phyloP scores from a whole-genome alignment of 2,888 invertebrate species.

The Lasioglossum villosulum region DNA sequence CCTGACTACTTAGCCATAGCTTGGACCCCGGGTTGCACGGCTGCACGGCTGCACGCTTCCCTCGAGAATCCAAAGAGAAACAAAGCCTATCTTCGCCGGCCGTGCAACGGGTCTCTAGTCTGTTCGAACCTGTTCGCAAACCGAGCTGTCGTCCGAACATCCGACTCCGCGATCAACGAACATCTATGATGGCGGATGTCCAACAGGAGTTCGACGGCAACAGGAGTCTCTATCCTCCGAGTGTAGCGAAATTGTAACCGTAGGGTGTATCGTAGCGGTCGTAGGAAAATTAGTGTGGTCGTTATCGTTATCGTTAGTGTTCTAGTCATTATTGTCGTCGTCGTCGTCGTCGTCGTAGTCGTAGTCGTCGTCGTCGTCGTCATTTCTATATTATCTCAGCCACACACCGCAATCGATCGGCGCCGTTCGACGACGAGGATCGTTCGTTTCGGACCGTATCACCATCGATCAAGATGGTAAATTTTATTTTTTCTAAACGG shows the following conservation, averaged over 20 bases:
- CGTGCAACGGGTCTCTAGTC: constrained; percentile 83
- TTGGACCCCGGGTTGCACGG: constrained; percentile 77
- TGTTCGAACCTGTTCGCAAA: constrained; percentile 68
- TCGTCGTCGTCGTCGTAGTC: constrained; percentile 28
- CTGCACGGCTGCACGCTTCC: constrained; percentile 78
- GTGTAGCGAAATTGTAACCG: constrained; percentile 61
- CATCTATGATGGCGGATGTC: neutral
- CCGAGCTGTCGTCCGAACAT: constrained; percentile 26
- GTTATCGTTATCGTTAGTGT: constrained; percentile 24
- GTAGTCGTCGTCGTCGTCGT: constrained; percentile 20
- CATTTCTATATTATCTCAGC: constrained; percentile 5
- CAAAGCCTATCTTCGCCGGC: constrained; percentile 75
- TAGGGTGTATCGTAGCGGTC: constrained; percentile 57
- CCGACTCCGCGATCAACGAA: neutral
- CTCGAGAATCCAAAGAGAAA: constrained; percentile 70
- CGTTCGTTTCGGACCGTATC: constrained; percentile 29
- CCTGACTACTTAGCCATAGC: constrained; percentile 85
- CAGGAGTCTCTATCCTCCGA: constrained; percentile 53
- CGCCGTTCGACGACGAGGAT: neutral
- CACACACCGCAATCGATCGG: neutral
- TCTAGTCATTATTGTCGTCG: constrained; percentile 19
- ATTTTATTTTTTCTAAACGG: constrained; percentile 77
- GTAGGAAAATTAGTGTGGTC: constrained; percentile 58
- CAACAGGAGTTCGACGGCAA: constrained; percentile 38
- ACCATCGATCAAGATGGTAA: constrained; percentile 44